Percentiles rank a stretch among this genome's conserved stretches.
phyloP scores from a whole-genome alignment of 92 coral and sea anemone genomes.

The Ricordea florida region DNA sequence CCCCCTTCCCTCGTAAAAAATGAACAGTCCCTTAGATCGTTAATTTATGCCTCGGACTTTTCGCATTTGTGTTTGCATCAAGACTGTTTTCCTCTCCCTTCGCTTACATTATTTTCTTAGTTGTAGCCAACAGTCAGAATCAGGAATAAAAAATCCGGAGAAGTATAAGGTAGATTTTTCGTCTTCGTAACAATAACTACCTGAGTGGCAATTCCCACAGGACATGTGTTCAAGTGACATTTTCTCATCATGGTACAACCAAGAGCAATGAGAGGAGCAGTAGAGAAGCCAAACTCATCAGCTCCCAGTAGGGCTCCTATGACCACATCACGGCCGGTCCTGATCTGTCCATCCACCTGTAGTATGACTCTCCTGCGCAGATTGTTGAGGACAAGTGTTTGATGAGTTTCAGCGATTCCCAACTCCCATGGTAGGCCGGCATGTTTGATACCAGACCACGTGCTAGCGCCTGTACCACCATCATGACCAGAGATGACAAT shows the following conservation, averaged over 20 bases:
- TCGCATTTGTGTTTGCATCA: too few relatives aligned
- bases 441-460: conserved; percentile 99
- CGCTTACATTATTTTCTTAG: neutral
- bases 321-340: conserved; percentile 95
- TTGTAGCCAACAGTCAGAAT: too few relatives aligned
- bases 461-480: conserved; percentile 99
- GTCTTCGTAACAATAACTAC: conserved; percentile 15
- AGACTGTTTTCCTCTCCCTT: neutral
- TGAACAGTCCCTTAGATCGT: too few relatives aligned
- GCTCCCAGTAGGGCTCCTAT: conserved; percentile 93
- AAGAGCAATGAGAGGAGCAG: conserved; percentile 94
- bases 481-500: conserved; percentile 97
- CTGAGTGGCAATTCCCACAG: conserved; percentile 99
- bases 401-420: conserved; percentile 94
- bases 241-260: conserved; percentile 99
- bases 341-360: conserved; percentile 95
- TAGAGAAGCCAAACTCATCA: conserved; percentile 95
- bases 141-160: too few relatives aligned
- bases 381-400: conserved; percentile 90
- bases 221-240: conserved; percentile 96
- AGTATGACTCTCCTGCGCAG: conserved; percentile 88
- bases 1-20: too few relatives aligned
- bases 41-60: too few relatives aligned
- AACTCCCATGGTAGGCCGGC: conserved; percentile 99
- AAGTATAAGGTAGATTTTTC: too few relatives aligned